A percentile compares a stretch with the other conserved stretches of the same genome.
Conservation (phyloP, 2,888 invertebrate species). For the Autographa pulchrina region DNA sequence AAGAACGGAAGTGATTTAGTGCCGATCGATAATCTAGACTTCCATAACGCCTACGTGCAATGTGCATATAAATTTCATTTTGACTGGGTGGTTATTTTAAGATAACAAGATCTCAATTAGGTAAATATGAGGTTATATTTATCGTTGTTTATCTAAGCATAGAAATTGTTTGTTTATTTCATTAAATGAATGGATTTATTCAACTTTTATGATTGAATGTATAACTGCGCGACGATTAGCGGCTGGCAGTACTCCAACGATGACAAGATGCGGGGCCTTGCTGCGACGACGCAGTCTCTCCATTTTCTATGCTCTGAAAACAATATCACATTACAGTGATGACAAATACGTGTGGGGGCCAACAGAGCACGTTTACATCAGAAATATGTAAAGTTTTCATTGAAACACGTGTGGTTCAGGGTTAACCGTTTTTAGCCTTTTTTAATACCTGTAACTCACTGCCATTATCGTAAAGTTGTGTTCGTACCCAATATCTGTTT, state of each 20-base stretch:
- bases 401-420: constrained; percentile 36
- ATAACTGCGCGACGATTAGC: constrained; percentile 81
- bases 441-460: constrained; percentile 31
- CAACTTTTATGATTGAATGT: constrained; percentile 72
- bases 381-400: constrained; percentile 34
- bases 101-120: neutral
- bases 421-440: constrained; percentile 30
- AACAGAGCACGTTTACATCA: constrained; percentile 20
- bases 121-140: neutral
- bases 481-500: constrained; percentile 40
- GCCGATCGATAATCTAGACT: constrained; percentile 4
- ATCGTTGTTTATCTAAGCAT: neutral
- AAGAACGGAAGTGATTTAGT: constrained; percentile 4
- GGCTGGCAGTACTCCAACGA: constrained; percentile 79
- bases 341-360: constrained; percentile 35
- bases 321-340: constrained; percentile 40
- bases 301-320: constrained; percentile 53
- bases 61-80: neutral
- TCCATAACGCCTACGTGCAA: neutral
- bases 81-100: neutral
- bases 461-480: constrained; percentile 42
- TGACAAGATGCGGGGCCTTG: constrained; percentile 65
- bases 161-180: constrained; percentile 18
- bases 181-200: constrained; percentile 32
- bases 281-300: constrained; percentile 68